phyloP scores from a whole-genome alignment of 2,797 vertebrate genomes.

The Pantherophis vulpinus region DNA sequence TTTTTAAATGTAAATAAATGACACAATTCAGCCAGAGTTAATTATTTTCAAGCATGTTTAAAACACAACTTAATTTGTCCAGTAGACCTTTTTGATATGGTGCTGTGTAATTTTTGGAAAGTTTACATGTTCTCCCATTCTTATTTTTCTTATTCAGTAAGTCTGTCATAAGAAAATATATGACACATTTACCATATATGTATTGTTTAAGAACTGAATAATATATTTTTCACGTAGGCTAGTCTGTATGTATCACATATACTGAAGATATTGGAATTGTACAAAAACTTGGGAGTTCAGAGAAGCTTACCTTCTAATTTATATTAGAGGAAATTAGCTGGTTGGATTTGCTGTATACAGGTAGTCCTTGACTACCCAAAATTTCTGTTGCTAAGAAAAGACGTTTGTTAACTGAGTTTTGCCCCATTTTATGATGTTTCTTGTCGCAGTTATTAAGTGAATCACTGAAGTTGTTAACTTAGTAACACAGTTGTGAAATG shows the following conservation, averaged over 20 bases:
- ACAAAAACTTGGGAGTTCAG: neutral
- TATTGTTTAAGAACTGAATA: neutral
- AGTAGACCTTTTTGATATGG: neutral
- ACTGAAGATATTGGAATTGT: neutral
- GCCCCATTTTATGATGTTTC: neutral
- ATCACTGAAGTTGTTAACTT: neutral
- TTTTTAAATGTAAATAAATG: neutral
- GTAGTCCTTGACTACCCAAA: neutral
- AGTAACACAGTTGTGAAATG: neutral
- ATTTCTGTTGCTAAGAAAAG: neutral
- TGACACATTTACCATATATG: neutral
- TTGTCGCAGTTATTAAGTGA: neutral
- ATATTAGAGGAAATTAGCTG: neutral
- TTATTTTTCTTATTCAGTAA: neutral
- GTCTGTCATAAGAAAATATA: neutral
- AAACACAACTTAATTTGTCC: neutral
- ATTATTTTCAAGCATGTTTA: neutral
- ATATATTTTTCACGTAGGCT: neutral
- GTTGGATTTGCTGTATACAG: neutral
- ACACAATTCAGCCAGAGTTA: neutral
- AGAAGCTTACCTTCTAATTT: neutral
- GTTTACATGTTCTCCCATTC: neutral
- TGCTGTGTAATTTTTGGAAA: neutral
- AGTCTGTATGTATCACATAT: neutral
- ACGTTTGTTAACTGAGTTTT: neutral